Conservation (phyloP, 2,888 invertebrate species). For the Chymomyza fuscimana region DNA sequence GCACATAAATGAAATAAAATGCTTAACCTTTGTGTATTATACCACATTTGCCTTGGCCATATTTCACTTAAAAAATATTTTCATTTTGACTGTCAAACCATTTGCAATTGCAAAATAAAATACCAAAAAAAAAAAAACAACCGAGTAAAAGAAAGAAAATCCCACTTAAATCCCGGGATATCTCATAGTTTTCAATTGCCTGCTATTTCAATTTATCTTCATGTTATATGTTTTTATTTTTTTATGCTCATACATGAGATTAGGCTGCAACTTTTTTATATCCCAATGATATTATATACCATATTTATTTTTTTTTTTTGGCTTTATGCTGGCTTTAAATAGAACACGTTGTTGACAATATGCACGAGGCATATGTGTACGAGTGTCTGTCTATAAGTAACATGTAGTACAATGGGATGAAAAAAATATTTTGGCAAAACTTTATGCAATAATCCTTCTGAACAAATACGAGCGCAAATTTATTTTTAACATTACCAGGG, state of each 20-base stretch:
- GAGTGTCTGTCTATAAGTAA: background rate
- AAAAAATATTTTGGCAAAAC: too few relatives aligned
- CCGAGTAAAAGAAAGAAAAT: background rate
- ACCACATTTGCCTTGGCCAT: background rate
- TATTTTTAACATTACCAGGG: too few relatives aligned
- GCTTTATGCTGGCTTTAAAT: constrained; percentile 22
- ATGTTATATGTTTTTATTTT: constrained; percentile 27
- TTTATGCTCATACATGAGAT: constrained; percentile 23
- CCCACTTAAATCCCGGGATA: constrained; percentile 33
- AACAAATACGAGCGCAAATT: too few relatives aligned
- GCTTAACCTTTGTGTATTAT: background rate
- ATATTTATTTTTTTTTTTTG: constrained; percentile 11
- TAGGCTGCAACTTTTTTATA: constrained; percentile 12
- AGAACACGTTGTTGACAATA: constrained; percentile 28
- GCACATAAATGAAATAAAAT: background rate
- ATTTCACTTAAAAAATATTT: background rate
- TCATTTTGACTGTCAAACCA: background rate
- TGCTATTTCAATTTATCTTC: constrained; percentile 46
- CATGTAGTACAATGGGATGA: background rate
- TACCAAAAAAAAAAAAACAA: background rate
- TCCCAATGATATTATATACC: background rate
- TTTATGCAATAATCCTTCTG: too few relatives aligned
- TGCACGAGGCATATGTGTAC: constrained; percentile 1
- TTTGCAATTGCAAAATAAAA: background rate
- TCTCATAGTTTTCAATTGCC: constrained; percentile 50